Evolutionary conservation across 2,113 vertebrate species (phyloP), one percentile per base, ranked within the genome.

Genomic region (Porphyrio hochstetteri): DNA sequence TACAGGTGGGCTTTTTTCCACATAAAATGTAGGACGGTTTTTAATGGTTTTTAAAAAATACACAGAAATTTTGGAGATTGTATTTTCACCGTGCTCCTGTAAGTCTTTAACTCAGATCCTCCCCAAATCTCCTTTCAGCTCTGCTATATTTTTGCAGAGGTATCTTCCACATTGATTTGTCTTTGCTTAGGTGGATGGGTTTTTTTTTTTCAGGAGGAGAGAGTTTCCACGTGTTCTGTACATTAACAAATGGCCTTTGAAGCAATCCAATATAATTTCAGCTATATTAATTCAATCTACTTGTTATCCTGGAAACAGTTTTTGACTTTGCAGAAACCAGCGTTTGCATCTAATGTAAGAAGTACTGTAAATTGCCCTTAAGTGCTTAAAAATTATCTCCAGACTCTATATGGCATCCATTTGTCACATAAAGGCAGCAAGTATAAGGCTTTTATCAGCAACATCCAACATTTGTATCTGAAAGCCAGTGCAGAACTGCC

Each of bases 381-480:
- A 97, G 92, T 95, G 84, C 91, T 95, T 94, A 95, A 89, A 96
- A 95, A 96, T 95, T 97, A 81, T 56, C 81, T 97, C 92, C 83
- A 86, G 84, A 89, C 85, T 89, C 35, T 74, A 93, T 80, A 87
- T 84, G 76, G 88, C 71, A 92, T 88, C 48, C 86, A 85, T 93
- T 88, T 94, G 81, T 93, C 77, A 94, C 79, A n/a, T 82, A 96
- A 95, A 86, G 46, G n/a, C 74, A 92, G 72, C 8, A 53, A 67
- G 67, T 92, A 90, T 28, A 78, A 70, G 35, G 85, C 74, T 95
- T 93, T 97, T 93, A 95, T 59, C 83, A 88, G 65, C 63, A 88
- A 89, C 72, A 96, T 85, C 82, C 84, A 88, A 50, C 81, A 28
- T 80, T 90, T 65, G 36, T 65, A 80, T 40, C 46, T 88, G 86